Percentiles rank a stretch among this genome's conserved stretches.
phyloP scores from a whole-genome alignment of 1,140 invertebrate genomes.

The Drosophila lowei region DNA sequence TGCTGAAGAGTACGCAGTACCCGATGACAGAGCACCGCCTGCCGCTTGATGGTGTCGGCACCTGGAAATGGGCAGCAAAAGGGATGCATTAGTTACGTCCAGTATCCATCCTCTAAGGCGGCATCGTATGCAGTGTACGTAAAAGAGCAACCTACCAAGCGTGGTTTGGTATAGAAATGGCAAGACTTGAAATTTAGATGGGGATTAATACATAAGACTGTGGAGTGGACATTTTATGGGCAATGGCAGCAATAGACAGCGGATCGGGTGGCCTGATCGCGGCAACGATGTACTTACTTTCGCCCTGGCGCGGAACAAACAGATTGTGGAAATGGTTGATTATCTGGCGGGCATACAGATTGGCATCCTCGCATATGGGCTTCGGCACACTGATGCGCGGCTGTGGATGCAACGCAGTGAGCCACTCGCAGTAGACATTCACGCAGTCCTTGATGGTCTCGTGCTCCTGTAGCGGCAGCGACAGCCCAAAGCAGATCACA shows the following conservation, averaged over 20 bases:
- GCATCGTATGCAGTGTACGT: neutral
- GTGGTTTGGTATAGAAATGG: slow-evolving; percentile 94
- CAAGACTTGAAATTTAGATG: slow-evolving; percentile 88
- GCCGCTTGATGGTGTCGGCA: slow-evolving; percentile 94
- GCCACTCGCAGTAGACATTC: slow-evolving; percentile 98
- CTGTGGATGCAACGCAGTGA: slow-evolving; percentile 92
- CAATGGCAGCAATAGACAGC: neutral
- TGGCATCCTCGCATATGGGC: slow-evolving; percentile 94
- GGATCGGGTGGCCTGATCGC: neutral
- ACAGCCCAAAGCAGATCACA: slow-evolving; percentile 96
- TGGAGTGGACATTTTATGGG: neutral
- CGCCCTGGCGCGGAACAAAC: slow-evolving; percentile 96
- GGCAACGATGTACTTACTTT: slow-evolving; percentile 87
- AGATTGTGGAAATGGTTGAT: slow-evolving; percentile 97
- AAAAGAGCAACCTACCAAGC: slow-evolving; percentile 87
- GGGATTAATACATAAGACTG: slow-evolving; percentile 14
- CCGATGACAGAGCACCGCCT: slow-evolving; percentile 97
- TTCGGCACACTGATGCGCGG: slow-evolving; percentile 93
- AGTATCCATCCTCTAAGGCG: neutral
- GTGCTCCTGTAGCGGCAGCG: slow-evolving; percentile 94
- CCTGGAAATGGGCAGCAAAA: slow-evolving; percentile 85
- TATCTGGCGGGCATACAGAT: slow-evolving; percentile 95
- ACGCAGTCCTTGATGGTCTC: slow-evolving; percentile 98
- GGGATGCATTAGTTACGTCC: neutral
- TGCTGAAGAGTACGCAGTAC: slow-evolving; percentile 94